A percentile compares a stretch with the other conserved stretches of the same genome.
Evolutionary conservation across 2,888 invertebrate genomes (phyloP).

Genomic region (Synanthedon andrenaeformis): DNA sequence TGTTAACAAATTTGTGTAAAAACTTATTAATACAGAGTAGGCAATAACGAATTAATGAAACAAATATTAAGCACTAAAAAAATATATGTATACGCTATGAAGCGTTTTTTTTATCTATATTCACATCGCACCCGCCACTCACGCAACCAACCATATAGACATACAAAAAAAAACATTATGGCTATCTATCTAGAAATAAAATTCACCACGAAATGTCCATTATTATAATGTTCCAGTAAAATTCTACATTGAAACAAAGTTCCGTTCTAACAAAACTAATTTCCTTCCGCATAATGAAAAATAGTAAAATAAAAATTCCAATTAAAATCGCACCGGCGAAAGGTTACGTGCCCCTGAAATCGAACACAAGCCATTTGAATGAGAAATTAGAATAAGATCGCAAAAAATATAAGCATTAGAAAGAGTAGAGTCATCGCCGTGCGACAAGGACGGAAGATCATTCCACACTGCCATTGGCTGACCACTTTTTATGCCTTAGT

Average conservation of each 20-base stretch:
- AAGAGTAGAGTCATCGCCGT: slow-evolving; percentile 37
- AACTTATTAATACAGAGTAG: no score
- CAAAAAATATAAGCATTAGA: slow-evolving; percentile 69
- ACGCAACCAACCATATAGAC: slow-evolving; percentile 27
- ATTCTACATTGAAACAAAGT: neutral
- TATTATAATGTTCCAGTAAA: neutral
- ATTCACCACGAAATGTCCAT: neutral
- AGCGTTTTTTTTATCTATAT: slow-evolving; percentile 33
- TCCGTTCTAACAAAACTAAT: neutral
- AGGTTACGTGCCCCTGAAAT: slow-evolving; percentile 57
- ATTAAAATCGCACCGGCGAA: neutral
- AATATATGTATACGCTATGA: slow-evolving; percentile 24
- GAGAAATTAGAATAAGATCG: slow-evolving; percentile 66
- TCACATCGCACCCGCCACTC: slow-evolving; percentile 24
- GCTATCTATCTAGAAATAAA: neutral
- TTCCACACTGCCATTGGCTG: slow-evolving; percentile 50
- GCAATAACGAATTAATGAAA: neutral
- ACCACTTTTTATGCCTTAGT: slow-evolving; percentile 67
- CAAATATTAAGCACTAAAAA: slow-evolving; percentile 1
- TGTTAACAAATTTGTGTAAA: neutral
- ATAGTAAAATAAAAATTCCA: neutral
- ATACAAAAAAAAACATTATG: neutral
- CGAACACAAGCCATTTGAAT: slow-evolving; percentile 60
- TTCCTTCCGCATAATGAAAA: neutral
- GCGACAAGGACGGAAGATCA: slow-evolving; percentile 38